Base-by-base conservation (phyloP, 2,888 invertebrate species). In the Hoplodrina ambigua region DNA sequence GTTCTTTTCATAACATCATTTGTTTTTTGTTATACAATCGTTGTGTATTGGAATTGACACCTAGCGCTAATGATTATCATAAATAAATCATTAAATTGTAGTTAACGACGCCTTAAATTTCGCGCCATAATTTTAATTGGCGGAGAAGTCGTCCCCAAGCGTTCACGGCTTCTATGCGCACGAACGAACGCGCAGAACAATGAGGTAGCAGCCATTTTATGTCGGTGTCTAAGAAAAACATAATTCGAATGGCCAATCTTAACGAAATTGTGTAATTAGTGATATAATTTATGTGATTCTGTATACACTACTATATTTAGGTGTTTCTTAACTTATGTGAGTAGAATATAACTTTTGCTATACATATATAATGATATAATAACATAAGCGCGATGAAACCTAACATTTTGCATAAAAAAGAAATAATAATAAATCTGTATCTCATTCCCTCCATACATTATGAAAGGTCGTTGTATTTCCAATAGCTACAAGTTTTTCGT, bases 191-290 rank as follows among this genome's bases (percentile, higher is more conserved):
- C 96, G 96, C 96, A 96, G 95, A 95, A 96, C 96, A 96, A 96
- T 96, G 96, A 96, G 96, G 95, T 95, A 96, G 95, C 96, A 95
- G 96, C 96, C 96, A 96, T 96, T 96, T 96, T 96, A 96, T 96
- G 93, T 96, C 95, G 95, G 95, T 96, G 96, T 93, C 94, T 94
- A 95, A 95, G 95, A 95, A 96, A 96, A 96, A 96, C 95, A 95
- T 96, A 94, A 95, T 96, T 94, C 96, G 95, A 96, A 96, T 96
- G 96, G 95, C 96, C 95, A 96, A 96, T 96, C 94, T 95, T 95
- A 93, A 92, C 93, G 87, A 95, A 95, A 95, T 96, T 94, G 95
- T 95, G 95, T 95, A 95, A 96, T 96, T 96, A 96, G 96, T 96
- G 96, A 90, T 94, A 91, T 94, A 95, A 95, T 96, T 95, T 95